These are phyloP conservation scores for Osmerus mordax DNA, from an alignment of 2,113 vertebrate genomes.

Conservation along the genomic window DNA sequence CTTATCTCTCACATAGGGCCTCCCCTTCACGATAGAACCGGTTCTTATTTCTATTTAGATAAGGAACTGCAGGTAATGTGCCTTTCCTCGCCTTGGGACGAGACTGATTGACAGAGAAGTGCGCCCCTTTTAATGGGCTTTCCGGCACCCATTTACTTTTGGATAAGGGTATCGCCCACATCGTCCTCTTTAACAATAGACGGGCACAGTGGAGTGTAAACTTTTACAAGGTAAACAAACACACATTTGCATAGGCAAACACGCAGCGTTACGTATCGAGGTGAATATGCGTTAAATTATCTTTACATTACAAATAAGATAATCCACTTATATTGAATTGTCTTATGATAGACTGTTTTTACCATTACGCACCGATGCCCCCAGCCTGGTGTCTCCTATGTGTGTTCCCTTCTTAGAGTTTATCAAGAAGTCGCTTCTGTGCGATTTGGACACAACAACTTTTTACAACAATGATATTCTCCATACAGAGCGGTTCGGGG, in stretches of 20 bases:
- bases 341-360: slow-evolving; percentile 50
- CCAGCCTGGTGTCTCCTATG: too few relatives aligned
- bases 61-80: slow-evolving; percentile 77
- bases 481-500: too few relatives aligned
- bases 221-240: slow-evolving; percentile 68
- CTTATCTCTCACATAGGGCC: slow-evolving; percentile 80
- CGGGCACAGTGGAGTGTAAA: slow-evolving; percentile 59
- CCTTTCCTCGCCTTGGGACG: slow-evolving; percentile 71
- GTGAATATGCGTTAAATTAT: slow-evolving; percentile 38
- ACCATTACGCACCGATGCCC: slow-evolving; percentile 16
- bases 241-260: slow-evolving; percentile 69
- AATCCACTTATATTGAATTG: slow-evolving; percentile 10
- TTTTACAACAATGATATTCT: too few relatives aligned
- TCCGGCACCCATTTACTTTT: slow-evolving; percentile 71
- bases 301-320: slow-evolving; percentile 37
- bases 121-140: slow-evolving; percentile 71
- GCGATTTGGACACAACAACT: too few relatives aligned
- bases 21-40: slow-evolving; percentile 76
- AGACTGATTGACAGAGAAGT: slow-evolving; percentile 75
- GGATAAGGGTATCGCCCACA: slow-evolving; percentile 69
- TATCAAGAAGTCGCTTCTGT: too few relatives aligned
- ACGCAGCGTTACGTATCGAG: slow-evolving; percentile 29
- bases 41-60: slow-evolving; percentile 85
- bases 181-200: slow-evolving; percentile 67
- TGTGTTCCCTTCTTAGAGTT: too few relatives aligned